Conservation (phyloP, 2,797 vertebrate genomes). For the Luscinia megarhynchos region DNA sequence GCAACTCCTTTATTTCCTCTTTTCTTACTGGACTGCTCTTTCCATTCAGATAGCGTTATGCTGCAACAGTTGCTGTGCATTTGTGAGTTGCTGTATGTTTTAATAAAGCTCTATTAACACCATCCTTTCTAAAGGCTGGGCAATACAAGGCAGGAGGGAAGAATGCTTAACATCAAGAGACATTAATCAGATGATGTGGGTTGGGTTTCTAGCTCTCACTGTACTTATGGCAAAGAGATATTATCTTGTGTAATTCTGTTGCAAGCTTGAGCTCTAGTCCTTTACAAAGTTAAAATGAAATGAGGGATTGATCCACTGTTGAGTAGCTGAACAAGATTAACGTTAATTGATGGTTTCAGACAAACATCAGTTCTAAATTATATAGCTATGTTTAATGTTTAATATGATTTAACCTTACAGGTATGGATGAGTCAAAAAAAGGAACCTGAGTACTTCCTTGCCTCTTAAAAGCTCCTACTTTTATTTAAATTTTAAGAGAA, state of each 20-base stretch:
- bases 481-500: not conserved
- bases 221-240: not conserved
- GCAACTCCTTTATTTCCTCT: not conserved
- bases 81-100: not conserved
- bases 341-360: not conserved
- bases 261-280: not conserved
- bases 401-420: not conserved
- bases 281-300: not conserved
- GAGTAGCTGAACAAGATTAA: constrained; percentile 16
- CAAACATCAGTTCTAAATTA: not conserved
- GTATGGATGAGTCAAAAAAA: not conserved
- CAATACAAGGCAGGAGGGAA: not conserved
- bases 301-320: not conserved
- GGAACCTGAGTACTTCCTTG: not conserved
- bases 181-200: not conserved
- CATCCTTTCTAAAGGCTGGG: not conserved
- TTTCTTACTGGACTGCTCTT: not conserved
- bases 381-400: not conserved
- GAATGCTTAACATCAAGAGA: not conserved
- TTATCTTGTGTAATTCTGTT: not conserved
- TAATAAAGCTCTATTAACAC: not conserved
- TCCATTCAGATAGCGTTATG: not conserved
- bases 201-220: not conserved
- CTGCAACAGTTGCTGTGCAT: not conserved
- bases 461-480: not conserved